phyloP scores from a whole-genome alignment of 2,113 vertebrate species.

The Nymphicus hollandicus region DNA sequence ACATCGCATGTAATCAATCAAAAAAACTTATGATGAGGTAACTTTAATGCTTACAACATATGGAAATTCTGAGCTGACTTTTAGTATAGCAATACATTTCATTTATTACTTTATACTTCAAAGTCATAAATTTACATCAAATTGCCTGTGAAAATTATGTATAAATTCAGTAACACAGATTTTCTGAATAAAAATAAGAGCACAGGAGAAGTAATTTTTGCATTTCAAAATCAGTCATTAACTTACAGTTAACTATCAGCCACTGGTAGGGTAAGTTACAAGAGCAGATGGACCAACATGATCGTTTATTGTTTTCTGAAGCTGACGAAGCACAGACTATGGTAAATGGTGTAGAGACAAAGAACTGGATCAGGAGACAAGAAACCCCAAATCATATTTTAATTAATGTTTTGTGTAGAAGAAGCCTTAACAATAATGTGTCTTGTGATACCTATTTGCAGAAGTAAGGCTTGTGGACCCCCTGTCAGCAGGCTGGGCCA shows the following conservation, averaged over 20 bases:
- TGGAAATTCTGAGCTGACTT: not conserved
- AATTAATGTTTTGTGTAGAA: not conserved
- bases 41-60: not conserved
- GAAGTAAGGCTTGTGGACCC: not conserved
- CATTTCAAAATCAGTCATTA: not conserved
- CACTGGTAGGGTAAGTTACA: not conserved
- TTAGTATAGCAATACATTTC: not conserved
- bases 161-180: not conserved
- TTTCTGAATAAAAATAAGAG: not conserved
- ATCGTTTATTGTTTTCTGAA: not conserved
- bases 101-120: not conserved
- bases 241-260: not conserved
- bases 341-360: not conserved
- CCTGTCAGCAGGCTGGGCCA: not conserved
- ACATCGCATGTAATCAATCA: not conserved
- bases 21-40: not conserved
- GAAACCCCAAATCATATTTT: not conserved
- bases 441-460: not conserved
- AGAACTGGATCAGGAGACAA: not conserved
- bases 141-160: not conserved
- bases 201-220: not conserved
- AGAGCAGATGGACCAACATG: fast-evolving
- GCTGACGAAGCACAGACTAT: not conserved
- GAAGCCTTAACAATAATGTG: not conserved
- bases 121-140: not conserved